Conservation (phyloP, 2,888 invertebrate genomes). For the Thera britannica region DNA sequence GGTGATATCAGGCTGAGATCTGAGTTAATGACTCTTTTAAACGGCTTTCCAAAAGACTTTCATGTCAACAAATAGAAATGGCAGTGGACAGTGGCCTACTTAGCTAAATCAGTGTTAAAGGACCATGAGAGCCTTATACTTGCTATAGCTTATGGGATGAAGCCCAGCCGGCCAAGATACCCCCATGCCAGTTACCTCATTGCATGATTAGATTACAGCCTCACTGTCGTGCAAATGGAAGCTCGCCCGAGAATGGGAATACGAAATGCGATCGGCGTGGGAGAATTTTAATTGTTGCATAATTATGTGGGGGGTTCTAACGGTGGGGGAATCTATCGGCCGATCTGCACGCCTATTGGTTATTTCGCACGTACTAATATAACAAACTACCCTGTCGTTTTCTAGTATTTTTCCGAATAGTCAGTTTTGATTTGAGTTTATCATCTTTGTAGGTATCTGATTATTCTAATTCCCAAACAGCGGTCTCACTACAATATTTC, state of each 20-base stretch:
- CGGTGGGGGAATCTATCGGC: background rate
- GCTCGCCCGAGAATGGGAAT: background rate
- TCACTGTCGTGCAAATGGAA: conserved; percentile 4
- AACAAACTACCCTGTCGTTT: too few species aligned
- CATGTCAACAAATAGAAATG: background rate
- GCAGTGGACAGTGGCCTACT: too few species aligned
- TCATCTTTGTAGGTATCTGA: background rate
- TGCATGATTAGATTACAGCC: conserved; percentile 3
- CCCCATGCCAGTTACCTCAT: conserved; percentile 1
- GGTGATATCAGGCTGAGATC: too few species aligned
- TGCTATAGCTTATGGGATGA: background rate
- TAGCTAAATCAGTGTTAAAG: too few species aligned
- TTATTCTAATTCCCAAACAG: background rate
- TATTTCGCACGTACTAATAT: too few species aligned
- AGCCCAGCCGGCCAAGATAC: background rate
- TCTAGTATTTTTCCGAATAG: too few species aligned
- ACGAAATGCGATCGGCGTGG: background rate
- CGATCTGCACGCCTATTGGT: background rate
- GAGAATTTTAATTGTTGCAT: conserved; percentile 4
- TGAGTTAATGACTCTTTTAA: too few species aligned
- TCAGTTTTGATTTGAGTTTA: too few species aligned
- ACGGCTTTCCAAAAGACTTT: too few species aligned
- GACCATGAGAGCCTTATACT: too few species aligned
- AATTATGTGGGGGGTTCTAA: background rate
- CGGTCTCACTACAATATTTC: background rate